Evolutionary conservation across 1,140 invertebrate species (phyloP).

Genomic region (Platyscapa corneri): DNA sequence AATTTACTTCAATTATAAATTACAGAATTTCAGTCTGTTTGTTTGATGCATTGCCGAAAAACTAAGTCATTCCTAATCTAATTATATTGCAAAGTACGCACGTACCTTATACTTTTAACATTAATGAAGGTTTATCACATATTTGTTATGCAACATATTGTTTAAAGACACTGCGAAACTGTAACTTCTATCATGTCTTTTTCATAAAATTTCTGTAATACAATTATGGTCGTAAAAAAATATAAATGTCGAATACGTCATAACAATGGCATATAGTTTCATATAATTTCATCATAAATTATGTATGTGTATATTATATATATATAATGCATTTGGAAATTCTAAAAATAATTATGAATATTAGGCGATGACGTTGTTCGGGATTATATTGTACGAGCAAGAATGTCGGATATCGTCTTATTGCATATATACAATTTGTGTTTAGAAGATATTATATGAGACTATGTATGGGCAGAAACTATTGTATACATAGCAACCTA

Average conservation of each 20-base stretch:
- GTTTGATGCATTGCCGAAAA: constrained; percentile 13
- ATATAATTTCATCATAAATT: background rate
- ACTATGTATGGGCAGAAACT: constrained; percentile 1
- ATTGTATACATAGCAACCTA: constrained; percentile 14
- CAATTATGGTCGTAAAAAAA: background rate
- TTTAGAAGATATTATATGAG: constrained; percentile 19
- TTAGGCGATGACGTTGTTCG: no score
- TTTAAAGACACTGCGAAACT: background rate
- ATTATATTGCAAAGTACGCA: background rate
- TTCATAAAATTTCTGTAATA: constrained; percentile 24
- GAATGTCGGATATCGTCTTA: background rate
- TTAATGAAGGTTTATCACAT: background rate
- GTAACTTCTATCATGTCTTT: background rate
- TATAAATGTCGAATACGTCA: background rate
- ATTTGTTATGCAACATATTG: background rate
- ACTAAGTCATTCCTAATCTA: constrained; percentile 37
- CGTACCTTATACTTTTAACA: background rate
- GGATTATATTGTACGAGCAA: no score
- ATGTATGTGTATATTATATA: background rate
- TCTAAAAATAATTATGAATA: no score
- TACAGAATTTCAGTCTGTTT: background rate
- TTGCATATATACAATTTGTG: constrained; percentile 8
- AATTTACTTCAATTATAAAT: background rate
- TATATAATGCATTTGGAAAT: background rate
- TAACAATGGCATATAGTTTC: background rate